Evolutionary conservation across 2,113 vertebrate genomes (phyloP).

Genomic region (Stercorarius parasiticus): DNA sequence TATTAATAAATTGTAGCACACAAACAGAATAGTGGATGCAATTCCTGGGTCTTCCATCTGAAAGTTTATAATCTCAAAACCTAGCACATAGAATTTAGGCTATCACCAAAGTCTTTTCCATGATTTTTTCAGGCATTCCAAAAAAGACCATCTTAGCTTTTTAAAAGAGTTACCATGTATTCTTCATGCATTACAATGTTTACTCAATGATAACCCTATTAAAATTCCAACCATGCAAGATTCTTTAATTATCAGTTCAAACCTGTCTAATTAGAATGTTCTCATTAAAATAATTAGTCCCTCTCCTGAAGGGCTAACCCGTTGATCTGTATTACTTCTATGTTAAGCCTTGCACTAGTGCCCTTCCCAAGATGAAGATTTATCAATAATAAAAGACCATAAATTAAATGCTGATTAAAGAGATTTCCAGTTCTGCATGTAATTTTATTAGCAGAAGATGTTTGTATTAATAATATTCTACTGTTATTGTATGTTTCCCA

Average conservation of each 20-base stretch:
- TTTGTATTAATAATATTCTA: neutral
- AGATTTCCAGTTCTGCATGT: neutral
- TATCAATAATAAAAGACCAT: constrained; percentile 13
- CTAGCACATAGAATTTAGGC: neutral
- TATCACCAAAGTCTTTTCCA: neutral
- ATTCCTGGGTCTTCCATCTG: neutral
- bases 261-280: constrained; percentile 48
- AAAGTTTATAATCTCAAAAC: neutral
- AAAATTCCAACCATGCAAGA: constrained; percentile 18
- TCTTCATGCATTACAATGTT: neutral
- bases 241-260: constrained; percentile 35
- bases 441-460: neutral
- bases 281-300: constrained; percentile 61
- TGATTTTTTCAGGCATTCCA: neutral
- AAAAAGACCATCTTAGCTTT: neutral
- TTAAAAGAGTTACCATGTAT: neutral
- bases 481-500: neutral
- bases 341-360: neutral
- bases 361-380: neutral
- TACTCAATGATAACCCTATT: neutral
- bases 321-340: constrained; percentile 31
- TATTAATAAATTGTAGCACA: neutral
- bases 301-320: constrained; percentile 33
- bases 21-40: neutral
- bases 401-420: constrained; percentile 19